These are phyloP conservation scores for Conopomorpha cramerella DNA, from an alignment of 1,140 invertebrate genomes.

Conservation along the genomic window DNA sequence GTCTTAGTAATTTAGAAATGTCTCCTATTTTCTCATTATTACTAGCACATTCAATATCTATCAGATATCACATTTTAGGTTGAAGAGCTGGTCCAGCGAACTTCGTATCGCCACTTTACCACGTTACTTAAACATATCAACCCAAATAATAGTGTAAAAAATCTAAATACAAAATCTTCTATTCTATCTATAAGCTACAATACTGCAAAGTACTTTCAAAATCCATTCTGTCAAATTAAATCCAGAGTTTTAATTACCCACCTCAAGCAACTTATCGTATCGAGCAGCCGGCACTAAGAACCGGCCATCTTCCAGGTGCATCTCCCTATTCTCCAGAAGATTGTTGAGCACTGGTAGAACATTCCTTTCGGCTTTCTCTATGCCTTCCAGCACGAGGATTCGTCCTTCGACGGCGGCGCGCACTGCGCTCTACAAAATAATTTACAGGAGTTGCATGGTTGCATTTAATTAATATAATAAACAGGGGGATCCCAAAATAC, in stretches of 20 bases:
- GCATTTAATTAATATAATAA: no score
- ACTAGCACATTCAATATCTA: no score
- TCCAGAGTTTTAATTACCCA: conserved; percentile 56
- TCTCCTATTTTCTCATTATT: no score
- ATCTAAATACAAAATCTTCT: conserved; percentile 5
- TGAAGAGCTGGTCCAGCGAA: no score
- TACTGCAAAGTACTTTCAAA: no score
- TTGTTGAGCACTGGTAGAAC: conserved; percentile 97
- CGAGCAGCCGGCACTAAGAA: conserved; percentile 86
- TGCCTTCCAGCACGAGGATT: conserved; percentile 92
- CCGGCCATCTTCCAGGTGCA: conserved; percentile 96
- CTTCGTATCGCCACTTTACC: no score
- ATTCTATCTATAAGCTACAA: no score
- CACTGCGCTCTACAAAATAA: conserved; percentile 76
- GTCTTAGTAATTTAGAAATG: no score
- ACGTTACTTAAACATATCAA: no score
- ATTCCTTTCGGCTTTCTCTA: conserved; percentile 97
- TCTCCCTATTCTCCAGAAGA: conserved; percentile 96
- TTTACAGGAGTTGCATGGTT: conserved; percentile 3
- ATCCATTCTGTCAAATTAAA: no score
- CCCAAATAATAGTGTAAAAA: conserved; percentile 4
- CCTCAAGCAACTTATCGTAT: conserved; percentile 90
- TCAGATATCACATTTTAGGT: no score
- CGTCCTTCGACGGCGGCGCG: conserved; percentile 87
- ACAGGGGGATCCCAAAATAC: no score